Conservation (phyloP, 2,888 invertebrate species). For the Endotricha flammealis region DNA sequence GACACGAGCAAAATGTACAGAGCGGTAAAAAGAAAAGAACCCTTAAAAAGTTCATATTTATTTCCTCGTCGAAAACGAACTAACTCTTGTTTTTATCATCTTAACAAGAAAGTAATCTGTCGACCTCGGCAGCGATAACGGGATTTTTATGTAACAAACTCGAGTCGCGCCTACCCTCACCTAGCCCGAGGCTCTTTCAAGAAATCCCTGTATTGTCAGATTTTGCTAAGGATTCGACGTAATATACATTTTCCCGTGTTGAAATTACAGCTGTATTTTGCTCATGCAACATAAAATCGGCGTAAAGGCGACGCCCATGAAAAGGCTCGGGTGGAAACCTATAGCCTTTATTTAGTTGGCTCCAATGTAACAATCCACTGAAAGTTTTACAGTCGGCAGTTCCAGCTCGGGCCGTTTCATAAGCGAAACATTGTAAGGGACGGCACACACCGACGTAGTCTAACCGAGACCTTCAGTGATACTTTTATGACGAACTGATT, state of each 20-base stretch:
- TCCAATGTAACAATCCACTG: slow-evolving; percentile 64
- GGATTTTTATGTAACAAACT: slow-evolving; percentile 77
- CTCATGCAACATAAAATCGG: slow-evolving; percentile 71
- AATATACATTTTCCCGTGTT: slow-evolving; percentile 73
- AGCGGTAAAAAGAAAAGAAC: slow-evolving; percentile 27
- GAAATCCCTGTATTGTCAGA: slow-evolving; percentile 71
- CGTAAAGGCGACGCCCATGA: slow-evolving; percentile 65
- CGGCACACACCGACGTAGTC: slow-evolving; percentile 1
- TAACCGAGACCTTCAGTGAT: slow-evolving; percentile 1
- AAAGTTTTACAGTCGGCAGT: slow-evolving; percentile 66
- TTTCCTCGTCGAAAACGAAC: slow-evolving; percentile 65
- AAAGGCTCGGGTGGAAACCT: slow-evolving; percentile 52
- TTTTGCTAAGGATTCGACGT: slow-evolving; percentile 67
- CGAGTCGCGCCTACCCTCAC: slow-evolving; percentile 73
- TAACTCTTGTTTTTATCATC: slow-evolving; percentile 73
- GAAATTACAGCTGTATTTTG: slow-evolving; percentile 71
- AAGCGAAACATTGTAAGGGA: slow-evolving; percentile 47
- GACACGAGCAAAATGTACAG: slow-evolving; percentile 1
- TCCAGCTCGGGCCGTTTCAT: slow-evolving; percentile 46
- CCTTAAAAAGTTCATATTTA: slow-evolving; percentile 62
- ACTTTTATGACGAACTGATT: slow-evolving; percentile 1
- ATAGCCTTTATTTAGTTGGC: slow-evolving; percentile 66
- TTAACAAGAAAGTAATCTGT: slow-evolving; percentile 78
- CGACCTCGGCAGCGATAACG: slow-evolving; percentile 73
- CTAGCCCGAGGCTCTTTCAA: slow-evolving; percentile 68